A percentile compares a stretch with the other conserved stretches of the same genome.
Conservation (phyloP, 2,797 vertebrate genomes). For the Cottoperca gobio region DNA sequence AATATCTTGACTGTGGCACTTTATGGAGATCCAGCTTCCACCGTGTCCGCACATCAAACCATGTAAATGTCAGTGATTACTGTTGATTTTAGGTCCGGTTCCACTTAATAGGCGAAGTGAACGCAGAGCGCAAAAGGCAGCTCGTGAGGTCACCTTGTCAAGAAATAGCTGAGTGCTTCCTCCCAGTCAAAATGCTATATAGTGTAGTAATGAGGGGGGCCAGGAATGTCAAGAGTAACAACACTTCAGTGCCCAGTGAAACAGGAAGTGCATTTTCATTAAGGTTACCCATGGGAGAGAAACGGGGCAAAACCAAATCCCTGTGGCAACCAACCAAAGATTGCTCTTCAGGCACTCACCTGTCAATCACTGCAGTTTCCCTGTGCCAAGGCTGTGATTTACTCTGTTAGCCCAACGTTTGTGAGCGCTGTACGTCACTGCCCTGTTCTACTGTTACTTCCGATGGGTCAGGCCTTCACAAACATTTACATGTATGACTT, state of each 20-base stretch:
- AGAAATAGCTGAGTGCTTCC: slow-evolving; percentile 62
- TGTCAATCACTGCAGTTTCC: slow-evolving; percentile 70
- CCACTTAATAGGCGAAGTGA: slow-evolving; percentile 50
- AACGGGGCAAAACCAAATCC: slow-evolving; percentile 58
- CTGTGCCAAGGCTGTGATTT: slow-evolving; percentile 57
- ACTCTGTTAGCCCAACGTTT: slow-evolving; percentile 47
- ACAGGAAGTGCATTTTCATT: slow-evolving; percentile 78
- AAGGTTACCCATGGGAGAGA: slow-evolving; percentile 59
- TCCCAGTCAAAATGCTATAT: slow-evolving; percentile 36
- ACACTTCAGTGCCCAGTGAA: slow-evolving; percentile 58
- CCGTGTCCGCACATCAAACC: slow-evolving; percentile 20
- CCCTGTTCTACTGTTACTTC: slow-evolving; percentile 26
- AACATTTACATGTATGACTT: slow-evolving; percentile 36
- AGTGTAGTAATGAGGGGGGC: slow-evolving; percentile 31
- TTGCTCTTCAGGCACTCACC: slow-evolving; percentile 60
- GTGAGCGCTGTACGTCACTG: slow-evolving; percentile 32
- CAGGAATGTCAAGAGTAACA: slow-evolving; percentile 62
- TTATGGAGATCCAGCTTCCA: slow-evolving; percentile 4
- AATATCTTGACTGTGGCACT: not conserved
- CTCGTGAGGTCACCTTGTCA: slow-evolving; percentile 73
- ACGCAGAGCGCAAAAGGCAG: slow-evolving; percentile 29
- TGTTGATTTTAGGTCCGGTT: slow-evolving; percentile 53
- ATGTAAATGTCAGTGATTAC: slow-evolving; percentile 49
- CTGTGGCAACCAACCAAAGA: slow-evolving; percentile 56
- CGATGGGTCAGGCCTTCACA: slow-evolving; percentile 18